Conservation (phyloP, 2,888 invertebrate genomes). For the Epirrhoe tristata region DNA sequence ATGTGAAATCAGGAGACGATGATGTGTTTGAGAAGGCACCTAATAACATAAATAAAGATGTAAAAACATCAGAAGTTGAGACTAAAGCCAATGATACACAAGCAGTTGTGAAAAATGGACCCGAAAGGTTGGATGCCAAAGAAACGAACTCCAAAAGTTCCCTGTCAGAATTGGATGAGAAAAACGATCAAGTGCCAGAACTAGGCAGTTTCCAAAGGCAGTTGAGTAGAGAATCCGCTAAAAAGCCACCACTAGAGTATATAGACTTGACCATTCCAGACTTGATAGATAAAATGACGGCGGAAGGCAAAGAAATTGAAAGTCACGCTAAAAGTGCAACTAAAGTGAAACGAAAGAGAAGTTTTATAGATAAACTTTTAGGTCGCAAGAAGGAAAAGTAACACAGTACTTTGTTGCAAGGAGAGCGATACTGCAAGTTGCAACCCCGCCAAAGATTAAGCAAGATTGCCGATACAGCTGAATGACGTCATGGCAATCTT, state of each 20-base stretch:
- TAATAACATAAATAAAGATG: conserved; percentile 42
- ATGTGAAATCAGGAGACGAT: conserved; percentile 64
- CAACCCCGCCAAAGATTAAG: conserved; percentile 78
- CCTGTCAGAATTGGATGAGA: conserved; percentile 70
- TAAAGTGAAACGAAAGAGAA: conserved; percentile 80
- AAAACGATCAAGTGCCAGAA: conserved; percentile 74
- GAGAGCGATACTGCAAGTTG: conserved; percentile 60
- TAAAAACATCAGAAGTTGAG: conserved; percentile 44
- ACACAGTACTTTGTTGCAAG: conserved; percentile 44
- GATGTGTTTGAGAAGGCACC: conserved; percentile 70
- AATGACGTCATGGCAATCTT: conserved; percentile 73
- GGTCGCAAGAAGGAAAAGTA: conserved; percentile 76
- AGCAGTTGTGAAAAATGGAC: conserved; percentile 63
- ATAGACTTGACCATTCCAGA: conserved; percentile 75
- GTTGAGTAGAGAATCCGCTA: conserved; percentile 64
- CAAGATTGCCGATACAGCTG: conserved; percentile 59
- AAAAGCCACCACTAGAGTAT: conserved; percentile 59
- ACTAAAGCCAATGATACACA: conserved; percentile 48
- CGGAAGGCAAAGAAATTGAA: conserved; percentile 69
- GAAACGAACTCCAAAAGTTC: conserved; percentile 62
- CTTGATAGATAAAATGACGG: conserved; percentile 74
- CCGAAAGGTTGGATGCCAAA: conserved; percentile 49
- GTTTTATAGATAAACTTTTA: conserved; percentile 79
- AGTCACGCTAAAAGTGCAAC: conserved; percentile 62
- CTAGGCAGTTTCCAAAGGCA: conserved; percentile 65